A percentile compares a stretch with the other conserved stretches of the same genome.
These are phyloP conservation scores for Periophthalmus modestus DNA, from an alignment of 2,113 vertebrate genomes.

Conservation along the genomic window DNA sequence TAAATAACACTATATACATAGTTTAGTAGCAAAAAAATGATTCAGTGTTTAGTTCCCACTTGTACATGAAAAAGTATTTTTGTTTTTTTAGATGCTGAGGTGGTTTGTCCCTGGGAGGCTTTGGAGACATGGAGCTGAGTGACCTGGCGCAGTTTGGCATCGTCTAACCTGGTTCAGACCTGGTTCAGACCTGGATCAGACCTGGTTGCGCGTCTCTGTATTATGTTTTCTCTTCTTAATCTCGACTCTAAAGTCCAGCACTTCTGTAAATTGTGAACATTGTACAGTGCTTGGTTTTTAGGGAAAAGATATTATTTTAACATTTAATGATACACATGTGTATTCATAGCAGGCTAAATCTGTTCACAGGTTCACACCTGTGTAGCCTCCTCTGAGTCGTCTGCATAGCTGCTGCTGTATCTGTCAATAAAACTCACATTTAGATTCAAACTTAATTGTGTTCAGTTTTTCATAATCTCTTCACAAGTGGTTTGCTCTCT, in stretches of 20 bases:
- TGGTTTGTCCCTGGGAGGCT: conserved; percentile 91
- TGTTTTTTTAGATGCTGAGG: conserved; percentile 28
- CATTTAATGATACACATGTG: no score
- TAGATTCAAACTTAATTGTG: neutral
- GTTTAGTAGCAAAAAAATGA: no score
- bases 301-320: no score
- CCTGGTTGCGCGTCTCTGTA: neutral
- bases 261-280: neutral
- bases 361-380: no score
- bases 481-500: no score
- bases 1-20: no score
- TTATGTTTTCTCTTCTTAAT: neutral
- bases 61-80: no score
- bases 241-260: neutral
- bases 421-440: neutral
- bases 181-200: neutral
- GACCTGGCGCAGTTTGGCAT: conserved; percentile 88
- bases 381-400: no score
- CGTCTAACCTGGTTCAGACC: conserved; percentile 65
- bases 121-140: conserved; percentile 87
- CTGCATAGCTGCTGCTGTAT: no score
- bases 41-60: no score
- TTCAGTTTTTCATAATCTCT: neutral
- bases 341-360: no score
- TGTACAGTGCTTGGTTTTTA: neutral